A percentile compares a stretch with the other conserved stretches of the same genome.
Conservation (phyloP, 1,140 invertebrate species). For the Listronotus bonariensis region DNA sequence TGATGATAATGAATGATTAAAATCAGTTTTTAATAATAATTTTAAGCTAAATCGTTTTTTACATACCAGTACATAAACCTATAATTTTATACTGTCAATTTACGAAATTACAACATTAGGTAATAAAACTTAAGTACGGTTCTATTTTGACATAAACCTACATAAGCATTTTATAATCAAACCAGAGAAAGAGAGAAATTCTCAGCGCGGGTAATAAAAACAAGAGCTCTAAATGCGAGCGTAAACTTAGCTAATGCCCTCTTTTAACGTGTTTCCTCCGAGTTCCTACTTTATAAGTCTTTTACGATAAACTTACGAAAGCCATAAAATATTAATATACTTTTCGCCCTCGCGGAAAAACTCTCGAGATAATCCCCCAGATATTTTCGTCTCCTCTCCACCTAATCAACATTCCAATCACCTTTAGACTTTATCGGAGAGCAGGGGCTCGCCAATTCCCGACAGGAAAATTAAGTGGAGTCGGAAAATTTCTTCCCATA, state of each 20-base stretch:
- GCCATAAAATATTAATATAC: slow-evolving; percentile 53
- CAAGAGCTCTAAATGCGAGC: slow-evolving; percentile 17
- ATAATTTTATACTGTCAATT: too few species aligned
- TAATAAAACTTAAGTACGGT: not conserved
- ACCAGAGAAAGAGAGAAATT: slow-evolving; percentile 6
- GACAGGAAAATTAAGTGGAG: slow-evolving; percentile 52
- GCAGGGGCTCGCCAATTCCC: slow-evolving; percentile 44
- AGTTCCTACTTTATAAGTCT: slow-evolving; percentile 45
- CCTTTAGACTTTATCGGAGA: slow-evolving; percentile 51
- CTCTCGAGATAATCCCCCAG: slow-evolving; percentile 31
- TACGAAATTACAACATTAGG: not conserved
- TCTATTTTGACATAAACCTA: slow-evolving; percentile 4
- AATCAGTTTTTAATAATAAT: too few species aligned
- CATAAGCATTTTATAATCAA: slow-evolving; percentile 8
- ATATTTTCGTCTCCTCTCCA: slow-evolving; percentile 37
- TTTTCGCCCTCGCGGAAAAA: slow-evolving; percentile 35
- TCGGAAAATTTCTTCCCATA: slow-evolving; percentile 42
- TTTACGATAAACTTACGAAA: slow-evolving; percentile 49
- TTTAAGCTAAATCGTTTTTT: too few species aligned
- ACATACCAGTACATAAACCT: too few species aligned
- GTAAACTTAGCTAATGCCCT: slow-evolving; percentile 29
- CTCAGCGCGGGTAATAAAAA: slow-evolving; percentile 18
- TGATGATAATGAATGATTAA: too few species aligned
- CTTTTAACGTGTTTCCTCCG: slow-evolving; percentile 24
- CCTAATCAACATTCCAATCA: slow-evolving; percentile 55